These are phyloP conservation scores for Metalampra italica DNA, from an alignment of 2,888 invertebrate genomes.

Conservation along the genomic window DNA sequence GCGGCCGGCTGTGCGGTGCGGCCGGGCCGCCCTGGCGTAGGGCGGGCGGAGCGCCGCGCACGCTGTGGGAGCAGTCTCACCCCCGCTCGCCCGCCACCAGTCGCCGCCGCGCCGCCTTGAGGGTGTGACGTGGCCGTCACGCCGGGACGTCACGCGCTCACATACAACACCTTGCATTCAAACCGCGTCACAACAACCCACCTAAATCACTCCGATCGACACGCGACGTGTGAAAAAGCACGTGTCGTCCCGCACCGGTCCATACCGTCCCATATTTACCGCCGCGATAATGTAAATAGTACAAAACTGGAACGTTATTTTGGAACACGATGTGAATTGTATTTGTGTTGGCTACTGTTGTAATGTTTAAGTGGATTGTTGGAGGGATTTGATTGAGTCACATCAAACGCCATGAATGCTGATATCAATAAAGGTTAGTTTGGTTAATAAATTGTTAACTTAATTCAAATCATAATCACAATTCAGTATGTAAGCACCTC, in stretches of 20 bases:
- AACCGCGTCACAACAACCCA: constrained; percentile 40
- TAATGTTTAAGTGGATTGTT: constrained; percentile 12
- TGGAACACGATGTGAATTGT: constrained; percentile 18
- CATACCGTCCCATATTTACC: constrained; percentile 17
- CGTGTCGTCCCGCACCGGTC: constrained; percentile 12
- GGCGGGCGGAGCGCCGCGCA: constrained; percentile 62
- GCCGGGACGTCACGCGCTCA: constrained; percentile 10
- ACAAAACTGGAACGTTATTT: constrained; percentile 6
- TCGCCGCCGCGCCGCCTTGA: constrained; percentile 52
- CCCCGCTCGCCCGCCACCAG: constrained; percentile 35
- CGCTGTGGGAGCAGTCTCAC: constrained; percentile 29
- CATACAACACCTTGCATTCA: constrained; percentile 36
- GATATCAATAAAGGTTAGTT: constrained; percentile 35
- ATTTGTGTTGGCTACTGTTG: constrained; percentile 10
- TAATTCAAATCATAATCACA: background rate
- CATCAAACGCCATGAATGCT: constrained; percentile 24
- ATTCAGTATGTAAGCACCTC: background rate
- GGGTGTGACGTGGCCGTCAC: constrained; percentile 35
- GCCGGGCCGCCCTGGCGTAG: constrained; percentile 6
- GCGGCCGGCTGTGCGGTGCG: no score
- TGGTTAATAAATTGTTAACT: background rate
- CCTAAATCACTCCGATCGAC: constrained; percentile 8
- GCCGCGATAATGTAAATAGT: constrained; percentile 17
- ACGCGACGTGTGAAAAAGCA: constrained; percentile 21
- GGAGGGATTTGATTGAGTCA: constrained; percentile 5